Percentiles rank a stretch among this genome's conserved stretches.
Evolutionary conservation across 1,140 invertebrate species (phyloP).

Genomic region (Lethocerus indicus): DNA sequence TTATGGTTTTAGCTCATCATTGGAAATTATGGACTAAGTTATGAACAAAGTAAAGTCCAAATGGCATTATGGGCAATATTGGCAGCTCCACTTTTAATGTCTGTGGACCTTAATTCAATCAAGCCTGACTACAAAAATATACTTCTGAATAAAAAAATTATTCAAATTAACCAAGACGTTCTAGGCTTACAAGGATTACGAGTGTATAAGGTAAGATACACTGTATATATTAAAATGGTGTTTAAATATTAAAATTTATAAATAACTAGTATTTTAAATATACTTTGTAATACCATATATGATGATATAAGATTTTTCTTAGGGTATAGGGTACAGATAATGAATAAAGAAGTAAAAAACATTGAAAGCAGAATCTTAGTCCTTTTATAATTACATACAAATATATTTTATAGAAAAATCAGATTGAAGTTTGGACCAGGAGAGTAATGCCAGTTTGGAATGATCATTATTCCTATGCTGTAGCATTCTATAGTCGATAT

Average conservation of each 20-base stretch:
- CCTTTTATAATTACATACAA: no score
- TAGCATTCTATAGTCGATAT: conserved; percentile 35
- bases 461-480: conserved; percentile 28
- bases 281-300: no score
- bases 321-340: no score
- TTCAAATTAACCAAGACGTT: conserved; percentile 22
- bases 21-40: conserved; percentile 72
- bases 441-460: conserved; percentile 25
- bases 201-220: conserved; percentile 26
- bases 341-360: no score
- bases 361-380: no score
- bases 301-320: no score
- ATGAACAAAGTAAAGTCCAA: conserved; percentile 66
- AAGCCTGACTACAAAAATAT: conserved; percentile 53
- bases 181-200: conserved; percentile 37
- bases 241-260: no score
- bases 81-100: conserved; percentile 79
- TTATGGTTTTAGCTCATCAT: conserved; percentile 60
- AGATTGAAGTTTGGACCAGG: conserved; percentile 31
- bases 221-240: neutral
- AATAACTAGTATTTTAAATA: no score
- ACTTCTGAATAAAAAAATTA: conserved; percentile 52
- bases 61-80: conserved; percentile 84
- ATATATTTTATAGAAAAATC: conserved; percentile 25
- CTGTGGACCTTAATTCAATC: conserved; percentile 60